phyloP scores from a whole-genome alignment of 1,140 invertebrate genomes.

The Drosophila virilis region DNA sequence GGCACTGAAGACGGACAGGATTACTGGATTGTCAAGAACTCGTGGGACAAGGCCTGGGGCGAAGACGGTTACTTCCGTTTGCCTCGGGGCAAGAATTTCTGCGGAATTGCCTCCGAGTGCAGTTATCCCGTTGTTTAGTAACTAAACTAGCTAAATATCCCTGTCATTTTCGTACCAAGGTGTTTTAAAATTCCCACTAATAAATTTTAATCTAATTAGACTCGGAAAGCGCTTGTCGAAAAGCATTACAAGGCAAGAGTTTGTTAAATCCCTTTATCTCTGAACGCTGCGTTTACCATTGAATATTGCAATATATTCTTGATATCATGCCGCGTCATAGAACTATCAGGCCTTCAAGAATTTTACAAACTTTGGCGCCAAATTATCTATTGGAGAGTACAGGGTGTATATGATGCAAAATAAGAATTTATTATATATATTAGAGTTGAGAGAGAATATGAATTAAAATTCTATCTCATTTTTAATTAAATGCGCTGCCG shows the following conservation, averaged over 20 bases:
- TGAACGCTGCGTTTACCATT: too few species aligned
- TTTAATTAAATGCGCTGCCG: not conserved
- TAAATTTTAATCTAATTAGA: not conserved
- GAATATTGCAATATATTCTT: too few species aligned
- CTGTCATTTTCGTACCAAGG: not conserved
- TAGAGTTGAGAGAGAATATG: not conserved
- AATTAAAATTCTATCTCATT: not conserved
- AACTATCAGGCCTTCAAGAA: too few species aligned
- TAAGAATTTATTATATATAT: not conserved
- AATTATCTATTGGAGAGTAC: not conserved
- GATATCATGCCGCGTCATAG: too few species aligned
- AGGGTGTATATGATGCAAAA: not conserved
- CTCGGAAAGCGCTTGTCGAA: not conserved
- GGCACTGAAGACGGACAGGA: conserved; percentile 86
- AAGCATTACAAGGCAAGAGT: too few species aligned
- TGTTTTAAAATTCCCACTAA: not conserved
- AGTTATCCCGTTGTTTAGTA: conserved; percentile 78
- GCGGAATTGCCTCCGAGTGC: conserved; percentile 86
- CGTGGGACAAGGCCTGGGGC: conserved; percentile 89
- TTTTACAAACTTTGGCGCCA: not conserved
- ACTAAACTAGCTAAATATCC: not conserved
- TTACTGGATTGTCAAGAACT: conserved; percentile 94
- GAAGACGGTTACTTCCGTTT: conserved; percentile 90
- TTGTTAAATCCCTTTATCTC: too few species aligned
- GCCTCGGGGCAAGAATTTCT: conserved; percentile 87